phyloP scores from a whole-genome alignment of 2,797 vertebrate genomes.

The Phyllotis vaccarum region DNA sequence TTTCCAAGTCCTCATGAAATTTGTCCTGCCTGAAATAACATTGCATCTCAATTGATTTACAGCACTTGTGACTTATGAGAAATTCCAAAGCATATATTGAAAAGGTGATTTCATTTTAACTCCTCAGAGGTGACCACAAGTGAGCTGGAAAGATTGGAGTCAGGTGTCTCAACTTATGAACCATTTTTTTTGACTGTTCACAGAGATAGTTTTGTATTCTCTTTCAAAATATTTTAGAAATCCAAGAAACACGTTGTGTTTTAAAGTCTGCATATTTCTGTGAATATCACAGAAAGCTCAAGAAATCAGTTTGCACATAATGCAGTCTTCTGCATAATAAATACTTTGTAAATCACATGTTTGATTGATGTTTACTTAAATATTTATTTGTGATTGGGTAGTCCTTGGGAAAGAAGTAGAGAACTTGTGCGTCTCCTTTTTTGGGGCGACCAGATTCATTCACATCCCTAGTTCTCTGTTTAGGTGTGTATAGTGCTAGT shows the following conservation, averaged over 20 bases:
- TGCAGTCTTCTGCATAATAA: not conserved
- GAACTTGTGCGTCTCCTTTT: not conserved
- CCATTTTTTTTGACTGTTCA: slow-evolving; percentile 39
- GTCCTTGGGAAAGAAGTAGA: not conserved
- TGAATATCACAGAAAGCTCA: slow-evolving; percentile 22
- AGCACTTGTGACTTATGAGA: slow-evolving; percentile 32
- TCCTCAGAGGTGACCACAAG: not conserved
- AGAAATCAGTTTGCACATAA: not conserved
- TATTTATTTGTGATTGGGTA: not conserved
- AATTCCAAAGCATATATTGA: slow-evolving; percentile 7
- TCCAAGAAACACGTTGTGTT: not conserved
- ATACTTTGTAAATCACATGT: not conserved
- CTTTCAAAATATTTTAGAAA: slow-evolving; percentile 42
- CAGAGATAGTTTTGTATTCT: slow-evolving; percentile 6
- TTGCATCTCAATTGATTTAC: slow-evolving; percentile 41
- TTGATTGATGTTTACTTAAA: not conserved
- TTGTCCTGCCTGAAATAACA: not conserved
- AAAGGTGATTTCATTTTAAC: slow-evolving; percentile 40
- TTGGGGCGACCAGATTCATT: not conserved
- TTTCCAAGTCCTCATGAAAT: not conserved
- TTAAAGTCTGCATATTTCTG: slow-evolving; percentile 26
- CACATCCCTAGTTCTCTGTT: not conserved
- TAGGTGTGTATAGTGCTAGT: not conserved
- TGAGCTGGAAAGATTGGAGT: not conserved
- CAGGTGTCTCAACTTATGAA: slow-evolving; percentile 35